Conservation (phyloP, 2,113 vertebrate genomes). For the Cyprinodon tularosa region DNA sequence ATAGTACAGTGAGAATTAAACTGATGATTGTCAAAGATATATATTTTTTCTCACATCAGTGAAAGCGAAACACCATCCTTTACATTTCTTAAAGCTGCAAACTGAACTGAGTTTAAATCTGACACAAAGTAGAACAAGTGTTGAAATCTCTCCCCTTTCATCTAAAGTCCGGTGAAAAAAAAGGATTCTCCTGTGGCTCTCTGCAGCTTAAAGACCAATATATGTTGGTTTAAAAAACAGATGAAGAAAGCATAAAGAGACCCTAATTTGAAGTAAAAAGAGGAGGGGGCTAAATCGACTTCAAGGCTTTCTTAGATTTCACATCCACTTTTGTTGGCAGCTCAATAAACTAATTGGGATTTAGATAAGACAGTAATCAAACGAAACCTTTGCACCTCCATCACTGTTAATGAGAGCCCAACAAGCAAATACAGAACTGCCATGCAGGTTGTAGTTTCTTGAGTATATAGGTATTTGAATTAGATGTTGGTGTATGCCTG, state of each 20-base stretch:
- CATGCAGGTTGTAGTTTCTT: conserved; percentile 56
- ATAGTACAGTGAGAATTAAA: neutral
- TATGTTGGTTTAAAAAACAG: conserved; percentile 28
- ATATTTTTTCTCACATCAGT: neutral
- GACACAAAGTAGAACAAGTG: conserved; percentile 4
- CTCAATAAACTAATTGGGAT: conserved; percentile 62
- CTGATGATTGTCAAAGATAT: neutral
- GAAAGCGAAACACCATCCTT: conserved; percentile 1
- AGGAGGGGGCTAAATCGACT: conserved; percentile 23
- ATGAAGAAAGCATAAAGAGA: conserved; percentile 28
- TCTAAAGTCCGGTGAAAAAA: conserved; percentile 28
- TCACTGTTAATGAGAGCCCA: conserved; percentile 65
- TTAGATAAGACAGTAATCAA: conserved; percentile 60
- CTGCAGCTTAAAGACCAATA: conserved; percentile 38
- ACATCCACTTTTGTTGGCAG: conserved; percentile 36
- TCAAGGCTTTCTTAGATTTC: conserved; percentile 47
- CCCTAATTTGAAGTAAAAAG: conserved; percentile 39
- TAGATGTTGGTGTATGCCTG: conserved; percentile 4
- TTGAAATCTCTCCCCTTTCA: conserved; percentile 25
- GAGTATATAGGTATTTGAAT: conserved; percentile 33
- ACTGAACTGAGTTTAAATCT: conserved; percentile 29
- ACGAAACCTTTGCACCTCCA: conserved; percentile 57
- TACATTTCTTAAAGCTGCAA: conserved; percentile 9
- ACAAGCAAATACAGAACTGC: conserved; percentile 48
- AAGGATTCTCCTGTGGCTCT: neutral